phyloP scores from a whole-genome alignment of 2,888 invertebrate genomes.

The Drosophila macrothrix region DNA sequence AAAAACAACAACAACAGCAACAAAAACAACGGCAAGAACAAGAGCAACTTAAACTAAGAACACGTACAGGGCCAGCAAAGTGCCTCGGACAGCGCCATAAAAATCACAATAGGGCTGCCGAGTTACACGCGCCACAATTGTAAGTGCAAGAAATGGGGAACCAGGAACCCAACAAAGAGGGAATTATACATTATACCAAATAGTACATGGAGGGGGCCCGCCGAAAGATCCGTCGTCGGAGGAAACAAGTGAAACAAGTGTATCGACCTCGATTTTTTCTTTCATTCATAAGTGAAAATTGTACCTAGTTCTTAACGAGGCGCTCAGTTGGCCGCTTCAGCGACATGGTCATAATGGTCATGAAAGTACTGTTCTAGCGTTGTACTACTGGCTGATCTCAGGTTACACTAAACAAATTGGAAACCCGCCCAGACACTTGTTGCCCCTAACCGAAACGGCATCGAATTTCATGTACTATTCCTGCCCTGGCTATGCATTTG shows the following conservation, averaged over 20 bases:
- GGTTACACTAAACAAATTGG: conserved; percentile 52
- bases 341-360: conserved; percentile 23
- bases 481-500: conserved; percentile 60
- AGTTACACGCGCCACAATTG: conserved; percentile 65
- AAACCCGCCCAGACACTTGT: conserved; percentile 60
- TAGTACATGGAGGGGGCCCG: background rate
- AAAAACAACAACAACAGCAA: conserved; percentile 26
- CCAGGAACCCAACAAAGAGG: conserved; percentile 35
- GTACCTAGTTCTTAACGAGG: conserved; percentile 31
- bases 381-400: conserved; percentile 21
- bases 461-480: conserved; percentile 61
- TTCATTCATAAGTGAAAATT: conserved; percentile 50
- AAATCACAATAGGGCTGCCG: conserved; percentile 72
- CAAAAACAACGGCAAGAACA: conserved; percentile 23
- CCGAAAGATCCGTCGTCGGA: background rate
- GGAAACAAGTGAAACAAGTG: conserved; percentile 52
- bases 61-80: conserved; percentile 62
- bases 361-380: conserved; percentile 16
- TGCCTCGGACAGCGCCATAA: conserved; percentile 67
- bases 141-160: conserved; percentile 47
- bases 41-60: conserved; percentile 52
- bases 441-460: conserved; percentile 38
- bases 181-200: conserved; percentile 8
- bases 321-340: conserved; percentile 33
- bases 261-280: conserved; percentile 69